Conservation (phyloP, 2,888 invertebrate genomes). For the Pheosia gnoma region DNA sequence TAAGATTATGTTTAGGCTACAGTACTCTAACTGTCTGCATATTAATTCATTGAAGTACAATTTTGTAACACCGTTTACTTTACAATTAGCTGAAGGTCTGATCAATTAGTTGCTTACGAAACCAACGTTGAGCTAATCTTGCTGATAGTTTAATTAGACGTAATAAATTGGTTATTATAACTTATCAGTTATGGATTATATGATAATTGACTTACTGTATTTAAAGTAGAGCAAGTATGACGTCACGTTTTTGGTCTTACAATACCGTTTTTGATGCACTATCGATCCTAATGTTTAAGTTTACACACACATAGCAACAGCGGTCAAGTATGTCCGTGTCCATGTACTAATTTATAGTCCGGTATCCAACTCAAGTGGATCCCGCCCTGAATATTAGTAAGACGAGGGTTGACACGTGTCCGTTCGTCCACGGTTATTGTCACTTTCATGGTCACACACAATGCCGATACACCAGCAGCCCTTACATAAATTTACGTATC, state of each 20-base stretch:
- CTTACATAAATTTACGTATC: neutral
- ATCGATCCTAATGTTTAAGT: neutral
- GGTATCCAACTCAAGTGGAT: conserved; percentile 14
- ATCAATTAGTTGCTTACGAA: neutral
- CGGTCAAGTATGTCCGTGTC: neutral
- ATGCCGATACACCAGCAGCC: conserved; percentile 7
- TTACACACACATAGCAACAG: neutral
- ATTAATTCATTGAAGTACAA: neutral
- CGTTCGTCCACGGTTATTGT: conserved; percentile 54
- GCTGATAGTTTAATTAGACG: neutral
- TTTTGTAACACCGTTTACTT: neutral
- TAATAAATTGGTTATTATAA: neutral
- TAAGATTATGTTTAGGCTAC: too few relatives aligned
- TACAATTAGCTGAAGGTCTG: neutral
- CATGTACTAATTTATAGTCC: conserved; percentile 14
- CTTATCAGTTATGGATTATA: neutral
- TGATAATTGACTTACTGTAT: too few relatives aligned
- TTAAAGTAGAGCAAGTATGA: too few relatives aligned
- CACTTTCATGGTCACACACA: conserved; percentile 34
- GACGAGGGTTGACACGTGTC: conserved; percentile 69
- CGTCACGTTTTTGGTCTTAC: too few relatives aligned
- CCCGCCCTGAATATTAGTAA: conserved; percentile 40
- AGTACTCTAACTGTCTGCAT: too few relatives aligned
- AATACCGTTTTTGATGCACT: too few relatives aligned
- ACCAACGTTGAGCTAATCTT: neutral